These are phyloP conservation scores for Drosophila lacicola DNA, from an alignment of 2,888 invertebrate species.

Conservation along the genomic window DNA sequence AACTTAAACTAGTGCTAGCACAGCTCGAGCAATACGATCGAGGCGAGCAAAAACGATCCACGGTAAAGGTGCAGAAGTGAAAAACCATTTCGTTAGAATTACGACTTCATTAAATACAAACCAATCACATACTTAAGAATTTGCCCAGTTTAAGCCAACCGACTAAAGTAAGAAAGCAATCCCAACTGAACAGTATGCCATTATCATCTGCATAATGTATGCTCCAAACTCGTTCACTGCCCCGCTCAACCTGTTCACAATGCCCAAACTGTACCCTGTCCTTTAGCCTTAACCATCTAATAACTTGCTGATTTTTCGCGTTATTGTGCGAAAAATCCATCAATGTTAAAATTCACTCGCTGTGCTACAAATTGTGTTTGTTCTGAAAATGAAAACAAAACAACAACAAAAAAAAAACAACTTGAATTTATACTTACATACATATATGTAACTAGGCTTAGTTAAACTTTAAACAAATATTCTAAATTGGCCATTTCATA, in stretches of 20 bases:
- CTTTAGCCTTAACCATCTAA: constrained; percentile 5
- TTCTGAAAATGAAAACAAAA: constrained; percentile 20
- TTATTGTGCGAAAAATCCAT: constrained; percentile 47
- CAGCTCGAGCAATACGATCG: constrained; percentile 47
- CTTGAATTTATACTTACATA: constrained; percentile 57
- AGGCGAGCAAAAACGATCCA: constrained; percentile 44
- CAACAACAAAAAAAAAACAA: constrained; percentile 12
- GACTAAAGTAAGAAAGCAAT: constrained; percentile 24
- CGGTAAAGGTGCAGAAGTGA: constrained; percentile 49
- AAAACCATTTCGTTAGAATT: background rate
- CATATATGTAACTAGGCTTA: constrained; percentile 41
- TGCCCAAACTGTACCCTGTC: constrained; percentile 28
- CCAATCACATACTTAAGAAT: constrained; percentile 20
- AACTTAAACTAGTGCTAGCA: constrained; percentile 43
- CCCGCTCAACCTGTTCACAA: constrained; percentile 20
- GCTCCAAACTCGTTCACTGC: constrained; percentile 33
- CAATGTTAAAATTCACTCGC: constrained; percentile 43
- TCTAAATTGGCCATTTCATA: constrained; percentile 51
- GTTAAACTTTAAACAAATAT: constrained; percentile 17
- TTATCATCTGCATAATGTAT: constrained; percentile 13
- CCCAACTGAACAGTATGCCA: constrained; percentile 30
- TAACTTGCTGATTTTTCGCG: constrained; percentile 56
- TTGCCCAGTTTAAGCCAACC: constrained; percentile 53
- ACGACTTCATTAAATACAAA: background rate
- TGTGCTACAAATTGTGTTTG: constrained; percentile 51